Base-by-base conservation (phyloP, 2,113 vertebrate genomes). In the Lepus timidus region DNA sequence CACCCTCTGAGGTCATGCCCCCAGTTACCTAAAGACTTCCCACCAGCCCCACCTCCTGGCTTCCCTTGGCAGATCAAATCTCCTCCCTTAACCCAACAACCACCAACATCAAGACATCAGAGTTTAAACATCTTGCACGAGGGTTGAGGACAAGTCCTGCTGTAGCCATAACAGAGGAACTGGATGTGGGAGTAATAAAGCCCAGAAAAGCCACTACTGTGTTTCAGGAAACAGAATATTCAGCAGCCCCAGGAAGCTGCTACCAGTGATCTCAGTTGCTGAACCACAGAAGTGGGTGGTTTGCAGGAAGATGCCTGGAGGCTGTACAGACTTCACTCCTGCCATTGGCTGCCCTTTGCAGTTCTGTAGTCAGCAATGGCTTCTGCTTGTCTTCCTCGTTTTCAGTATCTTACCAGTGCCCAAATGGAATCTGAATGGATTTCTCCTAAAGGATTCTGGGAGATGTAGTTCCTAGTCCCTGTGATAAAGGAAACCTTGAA, bases 321-420 rank as follows among this genome's bases (percentile, higher is more conserved):
- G 9, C 55, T 27, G 31, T n/a, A 65, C 4, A 13, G 33, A 29
- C 33, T 13, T 55, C 22, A 20, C 0, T 29, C 1, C 11, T 0
- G 1, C 19, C 85, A 20, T 76, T 36, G 2, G 0, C 31, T 20
- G 10, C 19, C 52, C 17, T 49, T 29, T 14, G 22, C 39, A 61
- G 49, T 7, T 16, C 9, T 4, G 12, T 52, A 36, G 23, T 52
- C 73, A 51, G 11, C 33, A 7, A 29, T 23, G 20, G 7, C 64
- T n/a, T 58, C 44, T 23, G 6, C 25, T 33, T 33, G 11, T n/a
- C 62, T 76, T n/a, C 31, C n/a, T 9, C 3, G 52, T 65, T 68
- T 75, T 44, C 16, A 17, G 0, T 16, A 74, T 62, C 49, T 39
- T 33, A 22, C 71, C 14, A 58, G 64, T 31, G 88, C 25, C 39